Base-by-base conservation (phyloP, 2,888 invertebrate species). In the Pediacus dermestoides region DNA sequence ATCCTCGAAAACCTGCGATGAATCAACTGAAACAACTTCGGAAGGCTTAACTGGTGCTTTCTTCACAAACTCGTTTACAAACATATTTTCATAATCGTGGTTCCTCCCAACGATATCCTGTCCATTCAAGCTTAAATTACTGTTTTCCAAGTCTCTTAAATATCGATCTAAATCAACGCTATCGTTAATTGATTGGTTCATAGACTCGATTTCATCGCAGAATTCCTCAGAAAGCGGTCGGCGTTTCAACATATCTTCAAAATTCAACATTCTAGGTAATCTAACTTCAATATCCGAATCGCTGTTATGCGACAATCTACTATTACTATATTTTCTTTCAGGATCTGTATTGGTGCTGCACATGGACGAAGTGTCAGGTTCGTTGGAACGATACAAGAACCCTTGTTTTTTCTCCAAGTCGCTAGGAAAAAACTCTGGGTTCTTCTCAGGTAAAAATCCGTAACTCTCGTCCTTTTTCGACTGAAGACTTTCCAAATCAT, bases 201-300 rank as follows among this genome's bases (percentile, higher is more conserved):
- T 76, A 39, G 79, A 79, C 26, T 45, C 44, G 9, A 84, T 70
- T 60, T 85, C 82, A 58, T 82, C 82, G 25, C 81, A 70, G 30
- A 82, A 84, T 53, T 87, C 83, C 58, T 85, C 84, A 11, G 86
- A 85, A 2, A 88, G 74, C 0, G 87, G 86, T 48, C 85, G 71
- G 32, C 87, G 72, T 55, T 84, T 87, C 25, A 82, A 30, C 52
- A 55, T 57, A 3, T 53, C 44, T 37, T 61, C 58, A 36, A 61
- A 61, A 34, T 61, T 50, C 3, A 43, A 30, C n/a, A 49, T 46
- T 13, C 47, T 39, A 68, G 62, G 57, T 7, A 52, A 41, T 9
- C 61, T 44, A 33, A 63, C 43, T 43, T 66, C 66, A 9, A 62
- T 45, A 43, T 66, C 63, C 1, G 74, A 75, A 44, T 76, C 74